These are phyloP conservation scores for Meiosimyza platycephala DNA, from an alignment of 2,888 invertebrate species.

Conservation along the genomic window DNA sequence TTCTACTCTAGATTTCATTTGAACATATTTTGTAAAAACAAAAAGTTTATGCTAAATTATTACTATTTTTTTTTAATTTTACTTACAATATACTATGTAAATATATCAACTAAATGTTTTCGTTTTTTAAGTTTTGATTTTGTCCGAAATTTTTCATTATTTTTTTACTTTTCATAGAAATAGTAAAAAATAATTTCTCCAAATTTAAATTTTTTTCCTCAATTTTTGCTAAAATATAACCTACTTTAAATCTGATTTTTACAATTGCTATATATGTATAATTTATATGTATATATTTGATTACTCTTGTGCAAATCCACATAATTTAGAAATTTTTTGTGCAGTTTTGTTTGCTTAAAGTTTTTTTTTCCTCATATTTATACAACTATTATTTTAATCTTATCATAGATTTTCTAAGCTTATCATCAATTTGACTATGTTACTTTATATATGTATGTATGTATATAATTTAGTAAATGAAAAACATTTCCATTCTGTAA, in stretches of 20 bases:
- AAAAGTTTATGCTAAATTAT: no score
- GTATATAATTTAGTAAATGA: no score
- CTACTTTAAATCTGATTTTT: not conserved
- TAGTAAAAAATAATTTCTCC: constrained; percentile 13
- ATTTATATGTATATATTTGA: constrained; percentile 14
- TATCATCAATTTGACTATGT: no score
- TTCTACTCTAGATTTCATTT: not conserved
- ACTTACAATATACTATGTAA: no score
- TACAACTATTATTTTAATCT: no score
- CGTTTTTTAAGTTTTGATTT: constrained; percentile 1
- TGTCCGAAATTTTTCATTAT: constrained; percentile 26
- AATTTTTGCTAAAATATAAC: constrained; percentile 5
- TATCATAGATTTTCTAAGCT: no score
- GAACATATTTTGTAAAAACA: no score
- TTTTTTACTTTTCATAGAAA: constrained; percentile 12
- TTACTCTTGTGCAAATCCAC: constrained; percentile 20
- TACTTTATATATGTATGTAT: no score
- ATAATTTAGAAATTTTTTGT: constrained; percentile 12
- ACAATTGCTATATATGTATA: no score
- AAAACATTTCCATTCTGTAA: no score
- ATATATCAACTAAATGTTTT: no score
- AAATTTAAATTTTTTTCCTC: not conserved
- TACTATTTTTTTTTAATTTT: no score
- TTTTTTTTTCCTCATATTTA: not conserved
- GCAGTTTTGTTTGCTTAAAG: constrained; percentile 11